Evolutionary conservation across 2,113 vertebrate genomes (phyloP).

Genomic region (Etia nguti): DNA sequence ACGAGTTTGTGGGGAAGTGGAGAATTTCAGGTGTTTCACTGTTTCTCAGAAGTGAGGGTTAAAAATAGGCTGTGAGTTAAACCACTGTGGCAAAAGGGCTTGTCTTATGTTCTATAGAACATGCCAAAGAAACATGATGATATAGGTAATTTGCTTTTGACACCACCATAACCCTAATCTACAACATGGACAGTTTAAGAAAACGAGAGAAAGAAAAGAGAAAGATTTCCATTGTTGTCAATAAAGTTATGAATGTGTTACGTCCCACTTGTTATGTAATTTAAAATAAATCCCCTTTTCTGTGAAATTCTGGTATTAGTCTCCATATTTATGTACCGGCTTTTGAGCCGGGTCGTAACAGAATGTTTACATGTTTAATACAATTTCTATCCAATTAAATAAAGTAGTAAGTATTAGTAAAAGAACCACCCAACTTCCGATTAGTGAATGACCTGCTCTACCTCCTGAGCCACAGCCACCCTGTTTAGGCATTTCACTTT

Average conservation of each 20-base stretch:
- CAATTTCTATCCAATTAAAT: background rate
- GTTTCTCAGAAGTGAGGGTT: background rate
- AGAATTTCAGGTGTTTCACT: background rate
- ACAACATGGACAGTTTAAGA: background rate
- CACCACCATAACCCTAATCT: background rate
- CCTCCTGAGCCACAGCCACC: background rate
- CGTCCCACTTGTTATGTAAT: background rate
- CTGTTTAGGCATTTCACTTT: background rate
- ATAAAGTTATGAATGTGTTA: background rate
- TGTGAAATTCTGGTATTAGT: background rate
- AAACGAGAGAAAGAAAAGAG: background rate
- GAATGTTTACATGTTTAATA: background rate
- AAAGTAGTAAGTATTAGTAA: background rate
- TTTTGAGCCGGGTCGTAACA: background rate
- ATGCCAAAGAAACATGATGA: background rate
- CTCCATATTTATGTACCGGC: background rate
- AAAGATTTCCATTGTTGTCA: background rate
- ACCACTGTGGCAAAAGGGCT: background rate
- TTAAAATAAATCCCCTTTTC: background rate
- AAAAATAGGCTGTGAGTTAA: background rate
- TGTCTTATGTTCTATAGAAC: background rate
- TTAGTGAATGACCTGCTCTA: background rate
- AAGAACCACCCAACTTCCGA: background rate
- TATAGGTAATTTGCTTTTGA: background rate
- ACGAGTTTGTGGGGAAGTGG: background rate